Evolutionary conservation across 2,888 invertebrate species (phyloP), one percentile per base, ranked within the genome.

Genomic region (Drosophila longiperda): DNA sequence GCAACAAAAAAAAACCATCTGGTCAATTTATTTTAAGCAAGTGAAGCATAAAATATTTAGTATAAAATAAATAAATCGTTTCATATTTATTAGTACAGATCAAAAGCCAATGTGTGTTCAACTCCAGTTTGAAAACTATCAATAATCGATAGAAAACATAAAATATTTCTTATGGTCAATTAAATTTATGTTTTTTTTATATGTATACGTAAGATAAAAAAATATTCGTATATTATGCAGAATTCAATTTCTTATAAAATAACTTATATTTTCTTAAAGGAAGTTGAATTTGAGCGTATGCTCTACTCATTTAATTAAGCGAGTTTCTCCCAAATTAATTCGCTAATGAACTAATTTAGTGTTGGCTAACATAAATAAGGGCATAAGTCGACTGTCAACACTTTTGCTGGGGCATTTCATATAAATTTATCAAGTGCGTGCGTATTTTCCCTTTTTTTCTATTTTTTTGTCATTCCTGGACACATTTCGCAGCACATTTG

Each of bases 401-500:
- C 75, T 75, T 75, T 81, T 64, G 60, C 64, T 34, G 20, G 63
- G 59, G 68, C 71, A 26, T 74, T 74, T 53, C 67, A 70, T 75
- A 72, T 73, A 75, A 79, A 85, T 80, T 62, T 75, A 77, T 83
- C 77, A 88, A 71, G 58, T 70, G 73, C 72, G 72, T 72, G 59
- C 48, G 63, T 11, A 50, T 54, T 45, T 50, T 52, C 38, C 69
- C 9, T 61, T 61, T 40, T n/a, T 23, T 29, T 42, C 29, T 29
- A 29, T 32, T 9, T 29, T n/a, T 17, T 20, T 26, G 48, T 33
- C 61, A 60, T 58, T 61, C 66, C 80, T 64, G 70, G 66, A 62
- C 83, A 83, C 76, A 78, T 86, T 86, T 86, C 75, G 87, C 83
- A 84, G 81, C 70, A 90, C 87, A 87, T 90, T 87, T 87, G 82